Conservation (phyloP, 2,888 invertebrate species). For the Calameuta filiformis region DNA sequence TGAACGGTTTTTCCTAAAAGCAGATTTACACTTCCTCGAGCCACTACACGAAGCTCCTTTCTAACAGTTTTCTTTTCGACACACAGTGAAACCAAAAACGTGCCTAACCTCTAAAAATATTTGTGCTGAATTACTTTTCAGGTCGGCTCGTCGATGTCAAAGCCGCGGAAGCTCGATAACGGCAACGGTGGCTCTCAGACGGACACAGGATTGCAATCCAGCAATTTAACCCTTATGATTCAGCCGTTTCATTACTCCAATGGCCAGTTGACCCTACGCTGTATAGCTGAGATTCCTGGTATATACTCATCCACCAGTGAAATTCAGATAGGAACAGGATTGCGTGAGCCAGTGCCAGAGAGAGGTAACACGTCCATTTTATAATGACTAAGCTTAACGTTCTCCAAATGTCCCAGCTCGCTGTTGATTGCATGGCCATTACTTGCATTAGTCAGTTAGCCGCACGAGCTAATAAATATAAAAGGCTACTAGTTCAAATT, state of each 20-base stretch:
- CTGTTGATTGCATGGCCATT: slow-evolving; percentile 12
- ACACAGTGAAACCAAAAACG: background rate
- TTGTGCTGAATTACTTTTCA: slow-evolving; percentile 22
- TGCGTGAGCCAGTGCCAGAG: slow-evolving; percentile 82
- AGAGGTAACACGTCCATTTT: slow-evolving; percentile 70
- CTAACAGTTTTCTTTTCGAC: slow-evolving; percentile 10
- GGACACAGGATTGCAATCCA: slow-evolving; percentile 67
- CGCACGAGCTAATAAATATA: slow-evolving; percentile 47
- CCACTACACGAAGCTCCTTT: slow-evolving; percentile 8
- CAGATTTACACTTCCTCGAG: slow-evolving; percentile 49
- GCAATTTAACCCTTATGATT: slow-evolving; percentile 72
- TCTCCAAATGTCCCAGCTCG: background rate
- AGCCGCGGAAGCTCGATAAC: slow-evolving; percentile 37
- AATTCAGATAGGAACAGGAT: slow-evolving; percentile 75
- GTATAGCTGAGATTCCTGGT: slow-evolving; percentile 76
- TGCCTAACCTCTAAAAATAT: background rate
- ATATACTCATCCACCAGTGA: slow-evolving; percentile 78
- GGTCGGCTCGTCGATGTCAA: slow-evolving; percentile 41
- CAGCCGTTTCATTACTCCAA: slow-evolving; percentile 71
- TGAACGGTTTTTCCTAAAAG: slow-evolving; percentile 50
- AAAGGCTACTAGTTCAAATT: slow-evolving; percentile 5
- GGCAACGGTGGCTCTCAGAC: slow-evolving; percentile 24
- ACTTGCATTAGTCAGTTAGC: slow-evolving; percentile 34
- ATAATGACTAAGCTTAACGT: slow-evolving; percentile 1
- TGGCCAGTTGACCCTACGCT: slow-evolving; percentile 77